These are phyloP conservation scores for Theonella swinhoei DNA, from an alignment of 37 sponge, comb jelly and placozoan genomes.

Conservation along the genomic window DNA sequence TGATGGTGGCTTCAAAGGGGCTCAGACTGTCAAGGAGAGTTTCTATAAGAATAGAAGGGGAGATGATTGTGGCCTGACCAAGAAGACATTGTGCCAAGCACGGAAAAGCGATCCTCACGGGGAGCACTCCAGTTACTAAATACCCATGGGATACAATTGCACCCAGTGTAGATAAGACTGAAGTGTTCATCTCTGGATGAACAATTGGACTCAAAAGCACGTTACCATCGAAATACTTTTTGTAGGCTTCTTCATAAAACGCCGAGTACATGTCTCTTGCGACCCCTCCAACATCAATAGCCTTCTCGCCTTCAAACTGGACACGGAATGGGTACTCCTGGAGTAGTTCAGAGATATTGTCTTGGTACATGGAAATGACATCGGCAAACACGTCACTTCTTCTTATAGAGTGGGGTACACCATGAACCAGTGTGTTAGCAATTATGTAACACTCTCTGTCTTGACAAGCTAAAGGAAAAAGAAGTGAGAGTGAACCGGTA, in stretches of 20 bases:
- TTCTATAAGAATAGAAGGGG: background rate
- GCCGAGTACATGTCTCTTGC: conserved; percentile 30
- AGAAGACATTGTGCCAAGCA: background rate
- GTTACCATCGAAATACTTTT: conserved; percentile 20
- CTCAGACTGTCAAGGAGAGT: conserved; percentile 20
- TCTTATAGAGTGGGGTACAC: background rate
- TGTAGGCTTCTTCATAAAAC: conserved; percentile 21
- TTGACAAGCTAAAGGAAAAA: background rate
- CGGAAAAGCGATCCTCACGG: conserved; percentile 20
- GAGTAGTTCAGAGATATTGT: background rate
- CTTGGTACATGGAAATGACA: conserved; percentile 8
- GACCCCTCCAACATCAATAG: conserved; percentile 30
- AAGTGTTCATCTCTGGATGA: conserved; percentile 5
- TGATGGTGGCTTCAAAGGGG: background rate
- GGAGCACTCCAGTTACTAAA: conserved; percentile 12
- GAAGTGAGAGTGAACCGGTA: background rate
- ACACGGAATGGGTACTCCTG: conserved; percentile 13
- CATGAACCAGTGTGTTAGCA: background rate
- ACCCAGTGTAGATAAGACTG: conserved; percentile 12
- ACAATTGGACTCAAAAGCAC: conserved; percentile 25
- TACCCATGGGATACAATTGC: conserved; percentile 20
- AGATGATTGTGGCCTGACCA: background rate
- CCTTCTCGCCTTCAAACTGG: conserved; percentile 18
- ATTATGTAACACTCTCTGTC: background rate
- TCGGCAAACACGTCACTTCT: conserved; percentile 5